Evolutionary conservation across 1,140 invertebrate species (phyloP).

Genomic region (Bradysia coprophila): DNA sequence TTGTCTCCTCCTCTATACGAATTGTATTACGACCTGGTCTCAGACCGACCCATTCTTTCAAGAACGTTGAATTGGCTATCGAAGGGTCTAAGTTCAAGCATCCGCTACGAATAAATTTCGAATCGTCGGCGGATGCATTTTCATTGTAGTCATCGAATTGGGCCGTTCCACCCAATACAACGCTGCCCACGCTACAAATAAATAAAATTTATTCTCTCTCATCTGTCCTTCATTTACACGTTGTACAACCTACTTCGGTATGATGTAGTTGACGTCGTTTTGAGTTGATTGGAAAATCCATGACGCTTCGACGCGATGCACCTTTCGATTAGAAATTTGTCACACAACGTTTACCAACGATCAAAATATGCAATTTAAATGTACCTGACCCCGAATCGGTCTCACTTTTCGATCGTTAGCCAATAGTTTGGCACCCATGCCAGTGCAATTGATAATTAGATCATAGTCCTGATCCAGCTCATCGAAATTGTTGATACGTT

Average conservation of each 20-base stretch:
- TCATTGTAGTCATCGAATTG: conserved; percentile 43
- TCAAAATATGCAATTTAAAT: too few species aligned
- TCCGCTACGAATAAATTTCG: conserved; percentile 37
- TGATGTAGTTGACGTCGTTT: conserved; percentile 44
- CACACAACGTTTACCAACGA: too few species aligned
- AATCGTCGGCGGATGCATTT: conserved; percentile 31
- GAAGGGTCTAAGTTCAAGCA: conserved; percentile 39
- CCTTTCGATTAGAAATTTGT: too few species aligned
- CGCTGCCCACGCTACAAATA: conserved; percentile 31
- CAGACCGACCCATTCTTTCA: conserved; percentile 50
- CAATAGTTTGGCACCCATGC: conserved; percentile 35
- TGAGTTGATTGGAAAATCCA: conserved; percentile 29
- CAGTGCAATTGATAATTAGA: conserved; percentile 54
- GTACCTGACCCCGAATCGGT: conserved; percentile 53
- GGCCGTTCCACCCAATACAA: conserved; percentile 55
- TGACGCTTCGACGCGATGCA: conserved; percentile 45
- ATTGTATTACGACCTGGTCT: conserved; percentile 44
- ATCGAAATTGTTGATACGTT: conserved; percentile 30
- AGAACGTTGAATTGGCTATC: conserved; percentile 27
- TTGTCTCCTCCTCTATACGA: conserved; percentile 41
- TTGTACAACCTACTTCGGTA: conserved; percentile 39
- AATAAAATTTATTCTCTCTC: background rate
- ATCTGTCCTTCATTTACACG: background rate
- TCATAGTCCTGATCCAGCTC: conserved; percentile 33
- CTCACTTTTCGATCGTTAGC: conserved; percentile 26